Evolutionary conservation across 1,140 invertebrate species (phyloP), one percentile per base, ranked within the genome.

Genomic region (Drosophila ananassae): DNA sequence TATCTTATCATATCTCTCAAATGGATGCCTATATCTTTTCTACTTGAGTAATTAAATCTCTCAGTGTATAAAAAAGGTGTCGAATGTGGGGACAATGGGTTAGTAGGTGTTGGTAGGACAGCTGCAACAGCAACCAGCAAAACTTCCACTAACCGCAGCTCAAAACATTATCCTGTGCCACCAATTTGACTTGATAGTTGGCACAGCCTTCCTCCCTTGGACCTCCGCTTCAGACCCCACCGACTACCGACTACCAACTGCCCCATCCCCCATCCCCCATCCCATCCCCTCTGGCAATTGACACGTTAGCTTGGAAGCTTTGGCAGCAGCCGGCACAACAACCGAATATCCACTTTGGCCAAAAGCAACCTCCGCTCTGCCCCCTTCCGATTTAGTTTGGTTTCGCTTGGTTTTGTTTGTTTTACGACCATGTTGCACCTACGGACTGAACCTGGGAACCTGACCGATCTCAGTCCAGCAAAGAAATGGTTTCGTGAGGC

Each of bases 91-190:
- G 21, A 21, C 37, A 21, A 10, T 64, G 39, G 21, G 21, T 22
- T 55, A 48, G 32, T 68, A 68, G 63, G 41, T 69, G 66, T 55
- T 21, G 30, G 21, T 37, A 60, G 62, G 57, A 63, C 73, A 75
- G 60, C 67, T 79, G 63, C 54, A 39, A 22, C 46, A 73, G 57
- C 67, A 69, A 74, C 59, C 78, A 52, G 64, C 59, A 77, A 74
- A 78, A 75, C 61, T 75, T 76, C 72, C 77, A 81, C 61, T 62
- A 81, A 85, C 82, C 82, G 78, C 82, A 85, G 82, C 78, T 85
- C 82, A 78, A 87, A 85, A 82, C 82, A 85, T 85, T 87, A 85
- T 85, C 82, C 82, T 87, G 82, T 87, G 82, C 82, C 82, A 87
- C 82, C 82, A 85, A 85, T 85, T 85, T 87, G 81, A 74, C 84